Evolutionary conservation across 2,113 vertebrate genomes (phyloP).

Genomic region (Smithornis capensis): DNA sequence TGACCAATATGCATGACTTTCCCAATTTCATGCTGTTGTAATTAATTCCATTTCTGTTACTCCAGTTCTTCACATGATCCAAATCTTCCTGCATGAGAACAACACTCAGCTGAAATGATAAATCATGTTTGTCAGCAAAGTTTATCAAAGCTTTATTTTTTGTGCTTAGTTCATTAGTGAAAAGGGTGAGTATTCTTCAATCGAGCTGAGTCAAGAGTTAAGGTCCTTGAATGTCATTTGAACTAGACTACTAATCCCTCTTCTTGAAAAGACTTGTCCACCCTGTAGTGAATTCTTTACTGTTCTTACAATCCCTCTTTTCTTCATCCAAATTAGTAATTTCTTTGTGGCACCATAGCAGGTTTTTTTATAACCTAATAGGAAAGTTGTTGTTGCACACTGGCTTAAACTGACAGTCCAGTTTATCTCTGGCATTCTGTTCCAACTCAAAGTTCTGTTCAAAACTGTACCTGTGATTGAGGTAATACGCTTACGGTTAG

Average conservation of each 20-base stretch:
- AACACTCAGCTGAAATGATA: background rate
- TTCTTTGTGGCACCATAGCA: background rate
- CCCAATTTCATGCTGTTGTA: background rate
- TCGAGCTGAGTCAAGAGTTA: background rate
- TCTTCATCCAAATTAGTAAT: background rate
- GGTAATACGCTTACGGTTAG: background rate
- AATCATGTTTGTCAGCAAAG: background rate
- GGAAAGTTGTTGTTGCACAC: background rate
- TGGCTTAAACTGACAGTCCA: background rate
- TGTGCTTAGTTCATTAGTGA: background rate
- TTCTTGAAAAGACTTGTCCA: slow-evolving; percentile 12
- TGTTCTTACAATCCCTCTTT: background rate
- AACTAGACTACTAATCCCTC: background rate
- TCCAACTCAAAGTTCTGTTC: background rate
- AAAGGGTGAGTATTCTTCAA: background rate
- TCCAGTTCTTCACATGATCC: background rate
- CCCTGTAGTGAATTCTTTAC: background rate
- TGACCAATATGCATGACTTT: background rate
- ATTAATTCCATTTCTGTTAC: background rate
- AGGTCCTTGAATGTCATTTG: background rate
- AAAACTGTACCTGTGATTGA: background rate
- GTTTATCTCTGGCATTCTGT: background rate
- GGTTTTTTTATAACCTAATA: background rate
- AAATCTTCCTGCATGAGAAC: background rate
- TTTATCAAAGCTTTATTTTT: background rate